A percentile compares a stretch with the other conserved stretches of the same genome.
These are phyloP conservation scores for Limonius californicus DNA, from an alignment of 1,140 invertebrate species.

Conservation along the genomic window DNA sequence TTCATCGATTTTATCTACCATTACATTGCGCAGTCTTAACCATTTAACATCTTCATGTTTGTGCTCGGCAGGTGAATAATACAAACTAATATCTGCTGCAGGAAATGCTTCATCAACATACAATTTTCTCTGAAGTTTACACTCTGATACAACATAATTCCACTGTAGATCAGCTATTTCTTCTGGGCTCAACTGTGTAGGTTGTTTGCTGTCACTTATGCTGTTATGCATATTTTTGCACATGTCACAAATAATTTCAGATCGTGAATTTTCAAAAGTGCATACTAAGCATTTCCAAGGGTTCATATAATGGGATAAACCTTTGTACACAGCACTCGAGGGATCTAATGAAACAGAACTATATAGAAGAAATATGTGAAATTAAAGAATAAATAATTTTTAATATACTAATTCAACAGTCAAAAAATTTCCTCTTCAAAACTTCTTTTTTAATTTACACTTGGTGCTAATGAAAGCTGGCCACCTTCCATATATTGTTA, in stretches of 20 bases:
- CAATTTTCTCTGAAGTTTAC: conserved; percentile 70
- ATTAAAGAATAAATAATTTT: too few species aligned
- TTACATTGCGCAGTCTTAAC: conserved; percentile 81
- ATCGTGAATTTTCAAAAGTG: conserved; percentile 74
- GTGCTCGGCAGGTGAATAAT: conserved; percentile 68
- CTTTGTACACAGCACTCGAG: too few species aligned
- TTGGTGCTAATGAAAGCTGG: too few species aligned
- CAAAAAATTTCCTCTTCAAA: too few species aligned
- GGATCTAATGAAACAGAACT: too few species aligned
- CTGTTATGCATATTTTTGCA: conserved; percentile 61
- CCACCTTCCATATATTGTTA: too few species aligned
- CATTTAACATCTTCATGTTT: conserved; percentile 75
- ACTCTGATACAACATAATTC: conserved; percentile 50
- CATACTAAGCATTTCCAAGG: conserved; percentile 78
- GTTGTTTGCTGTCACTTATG: conserved; percentile 7
- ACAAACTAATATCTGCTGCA: conserved; percentile 79
- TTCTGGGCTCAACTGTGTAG: conserved; percentile 42
- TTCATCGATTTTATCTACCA: conserved; percentile 64
- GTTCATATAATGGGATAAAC: conserved; percentile 28
- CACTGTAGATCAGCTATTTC: conserved; percentile 45
- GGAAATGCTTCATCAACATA: conserved; percentile 90
- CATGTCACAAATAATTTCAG: conserved; percentile 72
- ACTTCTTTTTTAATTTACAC: too few species aligned
- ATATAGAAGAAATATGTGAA: too few species aligned
- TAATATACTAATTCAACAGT: too few species aligned